phyloP scores from a whole-genome alignment of 2,797 vertebrate species.

The Otolemur crassicaudatus region DNA sequence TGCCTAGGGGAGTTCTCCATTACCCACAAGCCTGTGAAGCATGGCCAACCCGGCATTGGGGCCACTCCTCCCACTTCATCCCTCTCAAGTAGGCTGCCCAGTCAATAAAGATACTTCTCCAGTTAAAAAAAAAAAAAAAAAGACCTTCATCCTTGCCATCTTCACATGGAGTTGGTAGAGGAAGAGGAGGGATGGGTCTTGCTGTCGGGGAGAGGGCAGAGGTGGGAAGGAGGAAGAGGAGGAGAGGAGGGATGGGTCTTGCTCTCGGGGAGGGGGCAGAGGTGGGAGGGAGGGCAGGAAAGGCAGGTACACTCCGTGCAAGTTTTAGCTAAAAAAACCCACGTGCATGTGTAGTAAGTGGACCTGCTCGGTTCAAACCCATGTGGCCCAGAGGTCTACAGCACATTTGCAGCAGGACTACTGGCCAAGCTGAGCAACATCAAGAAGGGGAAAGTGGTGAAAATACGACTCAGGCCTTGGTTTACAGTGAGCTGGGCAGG shows the following conservation, averaged over 20 bases:
- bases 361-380: background rate
- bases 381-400: background rate
- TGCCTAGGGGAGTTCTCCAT: too few species aligned
- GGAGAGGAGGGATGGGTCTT: too few species aligned
- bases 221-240: too few species aligned
- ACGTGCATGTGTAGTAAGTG: background rate
- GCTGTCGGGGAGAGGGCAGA: background rate
- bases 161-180: background rate
- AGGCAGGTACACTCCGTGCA: background rate
- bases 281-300: background rate
- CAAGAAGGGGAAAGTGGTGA: background rate
- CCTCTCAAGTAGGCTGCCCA: too few species aligned
- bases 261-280: too few species aligned
- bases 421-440: background rate
- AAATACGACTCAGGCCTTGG: background rate
- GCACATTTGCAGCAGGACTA: background rate
- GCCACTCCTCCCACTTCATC: too few species aligned
- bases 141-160: background rate
- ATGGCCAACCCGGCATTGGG: too few species aligned
- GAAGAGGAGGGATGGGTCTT: background rate
- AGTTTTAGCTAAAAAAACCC: background rate
- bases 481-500: accelerated
- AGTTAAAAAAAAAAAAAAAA: background rate
- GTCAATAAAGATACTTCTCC: too few species aligned
- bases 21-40: too few species aligned